A percentile compares a stretch with the other conserved stretches of the same genome.
These are phyloP conservation scores for Oriolus oriolus DNA, from an alignment of 2,113 vertebrate species.

Conservation along the genomic window DNA sequence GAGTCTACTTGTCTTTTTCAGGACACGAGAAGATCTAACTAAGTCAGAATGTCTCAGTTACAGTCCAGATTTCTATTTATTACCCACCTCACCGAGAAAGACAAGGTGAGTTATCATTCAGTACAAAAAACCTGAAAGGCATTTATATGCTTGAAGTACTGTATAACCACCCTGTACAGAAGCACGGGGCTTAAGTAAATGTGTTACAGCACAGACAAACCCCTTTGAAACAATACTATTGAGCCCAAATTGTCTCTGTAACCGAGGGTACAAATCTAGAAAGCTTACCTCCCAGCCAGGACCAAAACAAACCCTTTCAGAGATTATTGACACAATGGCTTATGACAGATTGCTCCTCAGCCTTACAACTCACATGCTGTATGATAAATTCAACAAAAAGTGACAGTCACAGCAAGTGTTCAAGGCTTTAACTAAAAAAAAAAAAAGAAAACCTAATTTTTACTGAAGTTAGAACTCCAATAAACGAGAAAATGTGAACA, in stretches of 20 bases:
- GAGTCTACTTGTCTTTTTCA: conserved; percentile 88
- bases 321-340: conserved; percentile 47
- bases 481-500: conserved; percentile 61
- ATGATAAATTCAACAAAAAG: conserved; percentile 64
- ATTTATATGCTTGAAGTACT: conserved; percentile 67
- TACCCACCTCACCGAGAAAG: conserved; percentile 78
- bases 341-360: conserved; percentile 58
- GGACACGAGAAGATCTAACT: conserved; percentile 85
- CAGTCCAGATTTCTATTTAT: conserved; percentile 80
- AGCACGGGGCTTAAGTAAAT: conserved; percentile 4
- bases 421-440: conserved; percentile 25
- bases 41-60: conserved; percentile 82
- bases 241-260: background rate
- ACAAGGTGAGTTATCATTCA: conserved; percentile 89
- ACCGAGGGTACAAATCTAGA: background rate
- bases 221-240: background rate
- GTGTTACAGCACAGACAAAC: background rate
- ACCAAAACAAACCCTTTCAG: conserved; percentile 9
- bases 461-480: conserved; percentile 60
- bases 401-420: conserved; percentile 68
- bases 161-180: background rate
- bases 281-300: conserved; percentile 1
- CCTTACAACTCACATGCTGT: conserved; percentile 51
- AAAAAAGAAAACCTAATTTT: conserved; percentile 30
- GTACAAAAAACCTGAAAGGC: conserved; percentile 67